These are phyloP conservation scores for Myzus persicae DNA, from an alignment of 1,140 invertebrate genomes.

Conservation along the genomic window DNA sequence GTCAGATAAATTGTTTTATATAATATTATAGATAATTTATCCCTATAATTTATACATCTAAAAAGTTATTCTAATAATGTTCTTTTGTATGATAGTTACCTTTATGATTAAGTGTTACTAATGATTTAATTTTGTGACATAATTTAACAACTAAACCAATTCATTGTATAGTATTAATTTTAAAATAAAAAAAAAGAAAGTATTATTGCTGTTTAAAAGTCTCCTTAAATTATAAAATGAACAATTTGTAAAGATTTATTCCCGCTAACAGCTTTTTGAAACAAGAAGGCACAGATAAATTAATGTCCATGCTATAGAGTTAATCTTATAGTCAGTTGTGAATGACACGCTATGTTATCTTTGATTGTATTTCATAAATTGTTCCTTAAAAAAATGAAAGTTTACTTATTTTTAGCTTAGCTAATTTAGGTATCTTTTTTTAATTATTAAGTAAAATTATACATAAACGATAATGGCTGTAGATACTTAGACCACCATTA, in stretches of 20 bases:
- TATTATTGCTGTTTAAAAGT: neutral
- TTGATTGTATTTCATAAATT: neutral
- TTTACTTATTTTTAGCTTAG: neutral
- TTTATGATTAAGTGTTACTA: conserved; percentile 18
- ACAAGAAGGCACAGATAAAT: neutral
- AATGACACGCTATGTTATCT: neutral
- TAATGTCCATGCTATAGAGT: neutral
- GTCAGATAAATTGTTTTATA: neutral
- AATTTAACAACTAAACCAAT: neutral
- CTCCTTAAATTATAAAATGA: neutral
- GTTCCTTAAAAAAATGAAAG: neutral
- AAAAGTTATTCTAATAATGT: neutral
- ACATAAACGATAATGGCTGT: neutral
- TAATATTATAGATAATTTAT: neutral
- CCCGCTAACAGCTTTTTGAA: neutral
- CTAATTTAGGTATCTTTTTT: conserved; percentile 6
- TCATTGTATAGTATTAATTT: neutral
- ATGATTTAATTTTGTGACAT: neutral
- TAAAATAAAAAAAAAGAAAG: neutral
- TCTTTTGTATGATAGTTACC: conserved; percentile 1
- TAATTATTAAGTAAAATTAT: neutral
- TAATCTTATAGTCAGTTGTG: neutral
- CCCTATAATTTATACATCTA: neutral
- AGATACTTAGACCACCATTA: neutral
- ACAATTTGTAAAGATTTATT: neutral